Evolutionary conservation across 2,888 invertebrate species (phyloP), one percentile per base, ranked within the genome.

Genomic region (Drosophila gaucha): DNA sequence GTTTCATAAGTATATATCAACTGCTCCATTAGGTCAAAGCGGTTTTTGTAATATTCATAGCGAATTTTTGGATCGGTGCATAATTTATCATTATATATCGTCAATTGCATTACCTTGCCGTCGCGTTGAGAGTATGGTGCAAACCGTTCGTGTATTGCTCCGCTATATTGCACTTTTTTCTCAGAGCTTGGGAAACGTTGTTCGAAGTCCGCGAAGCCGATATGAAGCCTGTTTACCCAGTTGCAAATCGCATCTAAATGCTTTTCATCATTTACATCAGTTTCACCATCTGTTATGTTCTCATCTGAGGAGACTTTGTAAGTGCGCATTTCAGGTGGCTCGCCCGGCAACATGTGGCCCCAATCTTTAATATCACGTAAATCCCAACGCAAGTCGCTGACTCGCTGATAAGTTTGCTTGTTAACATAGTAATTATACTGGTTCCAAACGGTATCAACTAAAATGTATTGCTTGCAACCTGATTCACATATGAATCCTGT

Each of bases 381-480:
- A 74, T 96, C 94, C 92, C 95, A 96, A 67, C 92, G 93, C 4
- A 96, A 86, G 0, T 92, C 89, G 6, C 90, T 90, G 1, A 95
- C 92, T 9, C 88, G 72, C 55, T 93, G 92, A 49, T 85, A 89
- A 5, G 92, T 91, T 90, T 96, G 96, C 80, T 94, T 91, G 82
- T 95, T 95, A 0, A 94, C 95, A 93, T 96, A 97, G 90, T 96
- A 98, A 91, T 98, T 98, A 50, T 93, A 92, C 86, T 97, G 92
- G 85, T 97, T 97, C 94, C 98, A 98, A 50, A 98, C 91, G 74
- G 95, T 95, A 87, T 98, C 97, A 4, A 98, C 93, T 1, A 95
- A 94, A 28, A 95, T 94, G 84, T 97, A 98, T 64, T 94, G 93
- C 2, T 92, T 90, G 20, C 94, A 92, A 36, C 92, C 89, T 0